These are phyloP conservation scores for Felis catus DNA, from an alignment of 2,113 vertebrate species.

Conservation along the genomic window DNA sequence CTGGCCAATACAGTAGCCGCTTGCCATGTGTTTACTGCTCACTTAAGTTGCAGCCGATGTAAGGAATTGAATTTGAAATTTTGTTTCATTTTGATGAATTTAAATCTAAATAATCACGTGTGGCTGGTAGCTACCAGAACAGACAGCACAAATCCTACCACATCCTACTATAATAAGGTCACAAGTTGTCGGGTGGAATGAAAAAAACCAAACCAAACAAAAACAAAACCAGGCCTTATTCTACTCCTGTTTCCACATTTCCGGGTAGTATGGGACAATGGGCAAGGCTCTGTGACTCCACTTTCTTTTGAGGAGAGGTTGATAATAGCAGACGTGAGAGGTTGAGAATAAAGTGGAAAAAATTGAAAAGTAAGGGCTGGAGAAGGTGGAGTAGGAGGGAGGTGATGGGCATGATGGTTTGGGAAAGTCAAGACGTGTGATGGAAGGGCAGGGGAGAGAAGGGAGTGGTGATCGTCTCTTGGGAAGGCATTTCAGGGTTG, in stretches of 20 bases:
- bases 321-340: background rate
- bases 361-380: background rate
- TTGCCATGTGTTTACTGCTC: background rate
- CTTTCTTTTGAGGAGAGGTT: background rate
- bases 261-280: background rate
- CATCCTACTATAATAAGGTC: background rate
- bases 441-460: background rate
- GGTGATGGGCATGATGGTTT: too few species aligned
- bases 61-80: background rate
- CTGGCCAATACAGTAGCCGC: background rate
- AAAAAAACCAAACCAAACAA: background rate
- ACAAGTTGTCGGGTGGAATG: background rate
- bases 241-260: background rate
- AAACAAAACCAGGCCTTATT: background rate
- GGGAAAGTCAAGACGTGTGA: background rate
- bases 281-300: background rate
- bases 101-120: background rate
- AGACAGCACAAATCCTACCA: background rate
- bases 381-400: background rate
- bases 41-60: background rate
- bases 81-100: conserved; percentile 5
- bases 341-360: background rate
- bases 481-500: background rate
- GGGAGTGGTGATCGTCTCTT: accelerated
- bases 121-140: background rate